Conservation (phyloP, 2,113 vertebrate genomes). For the Sorex fumeus region DNA sequence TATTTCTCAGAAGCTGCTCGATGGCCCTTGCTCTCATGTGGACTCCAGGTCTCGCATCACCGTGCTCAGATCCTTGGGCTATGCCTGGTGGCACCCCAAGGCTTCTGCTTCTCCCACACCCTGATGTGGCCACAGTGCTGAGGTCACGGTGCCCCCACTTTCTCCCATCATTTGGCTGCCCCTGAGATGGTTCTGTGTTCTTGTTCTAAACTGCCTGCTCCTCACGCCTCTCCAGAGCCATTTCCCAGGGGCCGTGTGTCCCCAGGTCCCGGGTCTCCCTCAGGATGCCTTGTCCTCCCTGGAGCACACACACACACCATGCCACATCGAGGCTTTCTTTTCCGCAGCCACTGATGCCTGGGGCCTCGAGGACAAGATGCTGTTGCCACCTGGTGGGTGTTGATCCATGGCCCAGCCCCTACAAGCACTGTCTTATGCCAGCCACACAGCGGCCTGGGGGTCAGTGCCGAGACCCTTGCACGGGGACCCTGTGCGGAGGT, state of each 20-base stretch:
- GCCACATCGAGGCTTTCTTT: not conserved
- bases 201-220: not conserved
- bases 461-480: not conserved
- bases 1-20: not conserved
- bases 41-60: not conserved
- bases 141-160: not conserved
- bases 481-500: not conserved
- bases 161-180: not conserved
- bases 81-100: not conserved
- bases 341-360: not conserved
- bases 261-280: not conserved
- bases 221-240: not conserved
- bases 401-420: not conserved
- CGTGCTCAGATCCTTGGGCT: not conserved
- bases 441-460: not conserved
- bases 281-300: too few relatives aligned
- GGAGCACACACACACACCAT: not conserved
- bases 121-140: not conserved
- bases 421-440: not conserved
- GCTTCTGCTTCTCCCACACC: not conserved
- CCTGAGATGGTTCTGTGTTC: not conserved
- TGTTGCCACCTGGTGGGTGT: not conserved
- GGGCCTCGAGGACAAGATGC: not conserved
- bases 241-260: not conserved
- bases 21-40: not conserved